Conservation (phyloP, 2,113 vertebrate species). For the Setophaga coronata region DNA sequence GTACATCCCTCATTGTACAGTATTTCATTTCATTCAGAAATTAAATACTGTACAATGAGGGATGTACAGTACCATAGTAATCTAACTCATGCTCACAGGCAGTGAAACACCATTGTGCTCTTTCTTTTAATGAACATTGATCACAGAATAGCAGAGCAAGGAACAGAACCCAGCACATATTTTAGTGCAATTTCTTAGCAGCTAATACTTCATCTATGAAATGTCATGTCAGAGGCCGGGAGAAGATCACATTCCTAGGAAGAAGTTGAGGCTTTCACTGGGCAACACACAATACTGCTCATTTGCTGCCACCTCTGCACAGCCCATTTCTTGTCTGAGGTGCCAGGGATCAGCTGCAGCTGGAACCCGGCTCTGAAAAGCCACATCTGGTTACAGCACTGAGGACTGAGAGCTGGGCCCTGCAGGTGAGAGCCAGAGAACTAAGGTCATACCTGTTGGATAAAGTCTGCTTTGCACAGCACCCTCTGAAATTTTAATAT, state of each 20-base stretch:
- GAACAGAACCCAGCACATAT: background rate
- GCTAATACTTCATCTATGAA: background rate
- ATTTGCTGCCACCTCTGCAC: background rate
- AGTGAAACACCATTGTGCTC: background rate
- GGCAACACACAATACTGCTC: background rate
- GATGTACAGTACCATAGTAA: background rate
- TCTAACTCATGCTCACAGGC: background rate
- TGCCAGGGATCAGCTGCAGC: background rate
- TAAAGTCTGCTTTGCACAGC: fast-evolving
- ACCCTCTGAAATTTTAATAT: background rate
- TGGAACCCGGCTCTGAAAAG: background rate
- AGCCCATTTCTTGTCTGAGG: background rate
- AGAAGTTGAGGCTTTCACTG: background rate
- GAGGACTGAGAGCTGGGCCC: fast-evolving
- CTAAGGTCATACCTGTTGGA: background rate
- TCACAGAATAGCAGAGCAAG: background rate
- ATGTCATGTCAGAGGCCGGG: background rate
- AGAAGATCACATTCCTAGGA: background rate
- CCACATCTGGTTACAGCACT: background rate
- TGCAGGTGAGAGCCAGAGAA: background rate
- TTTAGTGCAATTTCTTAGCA: background rate
- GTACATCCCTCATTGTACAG: too few species aligned
- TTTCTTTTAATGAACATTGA: background rate
- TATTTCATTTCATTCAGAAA: too few species aligned
- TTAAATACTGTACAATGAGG: background rate